phyloP scores from a whole-genome alignment of 2,888 invertebrate genomes.

The Cataglyphis albicans region DNA sequence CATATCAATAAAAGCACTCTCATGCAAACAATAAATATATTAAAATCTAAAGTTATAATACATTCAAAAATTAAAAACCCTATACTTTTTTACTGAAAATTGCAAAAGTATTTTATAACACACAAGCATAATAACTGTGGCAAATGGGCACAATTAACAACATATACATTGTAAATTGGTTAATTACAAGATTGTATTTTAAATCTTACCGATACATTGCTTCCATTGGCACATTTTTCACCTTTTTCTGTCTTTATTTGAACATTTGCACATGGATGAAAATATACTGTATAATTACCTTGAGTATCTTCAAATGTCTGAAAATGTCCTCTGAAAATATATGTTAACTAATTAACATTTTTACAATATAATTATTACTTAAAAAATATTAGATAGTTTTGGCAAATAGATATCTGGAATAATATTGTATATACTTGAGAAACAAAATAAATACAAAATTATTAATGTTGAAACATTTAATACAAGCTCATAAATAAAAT shows the following conservation, averaged over 20 bases:
- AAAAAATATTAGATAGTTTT: neutral
- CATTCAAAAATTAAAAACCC: neutral
- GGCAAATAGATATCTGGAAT: neutral
- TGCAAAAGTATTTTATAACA: neutral
- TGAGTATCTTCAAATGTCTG: neutral
- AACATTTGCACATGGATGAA: slow-evolving; percentile 84
- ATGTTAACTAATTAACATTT: neutral
- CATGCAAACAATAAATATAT: neutral
- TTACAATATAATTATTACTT: neutral
- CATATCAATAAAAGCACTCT: neutral
- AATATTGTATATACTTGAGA: neutral
- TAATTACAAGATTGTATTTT: neutral
- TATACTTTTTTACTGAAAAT: neutral
- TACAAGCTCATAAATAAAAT: neutral
- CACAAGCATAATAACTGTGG: neutral
- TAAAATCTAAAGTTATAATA: neutral
- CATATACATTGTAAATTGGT: neutral
- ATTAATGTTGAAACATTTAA: neutral
- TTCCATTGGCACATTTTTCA: slow-evolving; percentile 56
- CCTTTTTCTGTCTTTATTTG: slow-evolving; percentile 52
- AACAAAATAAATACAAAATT: neutral
- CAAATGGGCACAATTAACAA: neutral
- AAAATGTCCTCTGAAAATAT: slow-evolving; percentile 23
- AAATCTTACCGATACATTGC: slow-evolving; percentile 74
- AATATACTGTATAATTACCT: slow-evolving; percentile 66